phyloP scores from a whole-genome alignment of 2,888 invertebrate genomes.

The Brachypalpus laphriformis region DNA sequence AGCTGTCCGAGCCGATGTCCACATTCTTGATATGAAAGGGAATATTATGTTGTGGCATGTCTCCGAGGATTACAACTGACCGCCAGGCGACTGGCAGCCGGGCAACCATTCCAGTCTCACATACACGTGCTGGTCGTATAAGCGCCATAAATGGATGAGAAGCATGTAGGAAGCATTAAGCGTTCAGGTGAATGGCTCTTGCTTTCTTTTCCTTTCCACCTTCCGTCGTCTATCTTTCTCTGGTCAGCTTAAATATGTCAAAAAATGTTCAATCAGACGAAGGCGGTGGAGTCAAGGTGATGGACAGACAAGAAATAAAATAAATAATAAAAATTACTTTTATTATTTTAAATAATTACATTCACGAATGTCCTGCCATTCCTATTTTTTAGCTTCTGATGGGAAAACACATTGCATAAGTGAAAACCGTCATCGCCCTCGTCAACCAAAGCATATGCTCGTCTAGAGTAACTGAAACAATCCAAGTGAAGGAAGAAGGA shows the following conservation, averaged over 20 bases:
- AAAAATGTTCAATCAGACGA: constrained; percentile 66
- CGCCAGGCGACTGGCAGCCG: constrained; percentile 26
- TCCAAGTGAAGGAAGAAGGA: not conserved
- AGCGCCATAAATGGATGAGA: constrained; percentile 1
- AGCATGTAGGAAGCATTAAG: constrained; percentile 33
- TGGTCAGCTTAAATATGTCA: constrained; percentile 53
- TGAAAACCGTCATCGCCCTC: constrained; percentile 2
- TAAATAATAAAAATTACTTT: constrained; percentile 17
- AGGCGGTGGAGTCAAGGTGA: constrained; percentile 30
- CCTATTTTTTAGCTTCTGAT: too few species aligned
- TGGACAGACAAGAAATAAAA: constrained; percentile 32
- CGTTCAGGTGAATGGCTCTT: constrained; percentile 47
- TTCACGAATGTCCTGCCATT: not conserved
- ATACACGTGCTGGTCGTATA: constrained; percentile 17
- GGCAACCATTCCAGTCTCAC: constrained; percentile 7
- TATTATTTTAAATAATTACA: constrained; percentile 30
- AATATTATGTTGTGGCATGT: constrained; percentile 73
- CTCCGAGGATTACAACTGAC: constrained; percentile 68
- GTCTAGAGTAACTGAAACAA: constrained; percentile 29
- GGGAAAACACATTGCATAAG: not conserved
- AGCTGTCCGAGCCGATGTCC: constrained; percentile 79
- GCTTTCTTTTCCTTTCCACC: not conserved
- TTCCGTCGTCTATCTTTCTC: not conserved
- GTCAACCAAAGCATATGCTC: constrained; percentile 8
- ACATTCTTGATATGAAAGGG: constrained; percentile 73